phyloP scores from a whole-genome alignment of 2,113 vertebrate genomes.

The Struthidea cinerea region DNA sequence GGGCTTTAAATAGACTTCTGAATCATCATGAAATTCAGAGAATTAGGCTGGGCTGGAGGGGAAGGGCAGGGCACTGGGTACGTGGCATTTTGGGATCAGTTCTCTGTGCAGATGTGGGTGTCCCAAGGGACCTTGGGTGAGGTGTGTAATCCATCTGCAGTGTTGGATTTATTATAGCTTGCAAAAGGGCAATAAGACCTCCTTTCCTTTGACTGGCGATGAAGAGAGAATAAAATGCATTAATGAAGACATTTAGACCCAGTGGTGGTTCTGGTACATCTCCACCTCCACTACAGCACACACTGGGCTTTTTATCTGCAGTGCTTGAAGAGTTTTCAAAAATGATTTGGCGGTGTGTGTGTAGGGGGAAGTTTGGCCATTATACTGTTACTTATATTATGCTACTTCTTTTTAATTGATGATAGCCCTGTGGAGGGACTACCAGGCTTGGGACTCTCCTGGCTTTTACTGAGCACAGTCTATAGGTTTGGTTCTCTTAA shows the following conservation, averaged over 20 bases:
- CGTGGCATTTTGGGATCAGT: neutral
- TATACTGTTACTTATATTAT: neutral
- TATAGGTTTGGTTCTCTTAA: neutral
- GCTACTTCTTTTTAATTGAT: neutral
- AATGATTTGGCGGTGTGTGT: neutral
- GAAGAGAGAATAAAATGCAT: neutral
- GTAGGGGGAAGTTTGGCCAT: neutral
- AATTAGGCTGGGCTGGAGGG: constrained; percentile 22
- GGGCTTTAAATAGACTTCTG: constrained; percentile 13
- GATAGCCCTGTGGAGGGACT: neutral
- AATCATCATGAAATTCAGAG: constrained; percentile 28
- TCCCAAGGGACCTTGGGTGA: neutral
- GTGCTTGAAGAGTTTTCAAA: neutral
- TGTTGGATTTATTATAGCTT: neutral
- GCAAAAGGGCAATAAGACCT: neutral
- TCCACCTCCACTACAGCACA: neutral
- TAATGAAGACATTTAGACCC: neutral
- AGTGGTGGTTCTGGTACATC: neutral
- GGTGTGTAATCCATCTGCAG: neutral
- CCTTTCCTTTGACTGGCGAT: neutral
- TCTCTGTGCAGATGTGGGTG: neutral
- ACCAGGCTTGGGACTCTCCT: neutral
- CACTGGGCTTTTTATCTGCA: neutral
- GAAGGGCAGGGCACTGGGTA: neutral
- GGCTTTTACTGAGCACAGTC: neutral